Evolutionary conservation across 2,797 vertebrate species (phyloP).

Genomic region (Manis crassicaudata): DNA sequence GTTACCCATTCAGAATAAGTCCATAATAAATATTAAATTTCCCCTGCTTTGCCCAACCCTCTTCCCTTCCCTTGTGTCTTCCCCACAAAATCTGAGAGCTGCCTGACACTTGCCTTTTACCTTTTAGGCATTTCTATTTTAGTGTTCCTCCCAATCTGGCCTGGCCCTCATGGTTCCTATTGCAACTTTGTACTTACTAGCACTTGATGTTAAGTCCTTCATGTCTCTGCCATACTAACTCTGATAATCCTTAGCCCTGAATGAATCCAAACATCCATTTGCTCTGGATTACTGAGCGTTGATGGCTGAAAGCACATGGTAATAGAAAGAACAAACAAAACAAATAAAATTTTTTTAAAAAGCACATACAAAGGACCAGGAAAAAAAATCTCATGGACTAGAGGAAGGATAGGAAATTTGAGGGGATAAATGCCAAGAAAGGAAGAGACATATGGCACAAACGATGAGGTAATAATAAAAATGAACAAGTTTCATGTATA

Average conservation of each 20-base stretch:
- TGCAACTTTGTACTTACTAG: background rate
- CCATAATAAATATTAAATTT: background rate
- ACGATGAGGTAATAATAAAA: background rate
- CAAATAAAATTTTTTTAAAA: background rate
- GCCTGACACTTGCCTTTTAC: background rate
- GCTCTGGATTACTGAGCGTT: background rate
- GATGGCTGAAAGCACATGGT: background rate
- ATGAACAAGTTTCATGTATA: background rate
- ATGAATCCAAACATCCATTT: constrained; percentile 10
- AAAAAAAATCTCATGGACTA: background rate
- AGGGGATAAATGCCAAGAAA: background rate
- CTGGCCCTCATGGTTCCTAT: background rate
- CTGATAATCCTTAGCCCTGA: background rate
- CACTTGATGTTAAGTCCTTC: background rate
- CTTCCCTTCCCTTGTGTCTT: background rate
- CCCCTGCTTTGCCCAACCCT: background rate
- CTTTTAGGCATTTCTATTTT: background rate
- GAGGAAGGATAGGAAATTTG: background rate
- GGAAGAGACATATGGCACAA: background rate
- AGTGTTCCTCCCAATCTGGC: background rate
- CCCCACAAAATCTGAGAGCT: background rate
- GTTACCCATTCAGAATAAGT: background rate
- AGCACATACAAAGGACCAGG: background rate
- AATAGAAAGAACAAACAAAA: background rate
- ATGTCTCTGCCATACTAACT: background rate